phyloP scores from a whole-genome alignment of 2,113 vertebrate genomes.

The Protobothrops flavoviridis region DNA sequence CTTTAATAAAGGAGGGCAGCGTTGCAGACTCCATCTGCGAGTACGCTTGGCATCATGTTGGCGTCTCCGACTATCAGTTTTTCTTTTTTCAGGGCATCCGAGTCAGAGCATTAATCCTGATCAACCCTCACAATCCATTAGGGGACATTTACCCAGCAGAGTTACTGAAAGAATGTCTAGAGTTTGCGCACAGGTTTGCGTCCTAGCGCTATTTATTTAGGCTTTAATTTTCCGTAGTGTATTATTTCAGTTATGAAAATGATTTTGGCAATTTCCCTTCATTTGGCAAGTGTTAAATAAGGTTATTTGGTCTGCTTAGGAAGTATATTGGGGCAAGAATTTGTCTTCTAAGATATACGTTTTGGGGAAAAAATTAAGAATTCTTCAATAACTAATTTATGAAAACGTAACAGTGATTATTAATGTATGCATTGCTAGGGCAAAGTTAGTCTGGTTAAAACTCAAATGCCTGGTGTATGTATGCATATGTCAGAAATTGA shows the following conservation, averaged over 20 bases:
- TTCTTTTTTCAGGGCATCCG: slow-evolving; percentile 55
- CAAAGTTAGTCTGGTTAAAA: not conserved
- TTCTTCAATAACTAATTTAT: not conserved
- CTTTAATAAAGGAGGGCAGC: not conserved
- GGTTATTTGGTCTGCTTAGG: not conserved
- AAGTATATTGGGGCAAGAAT: not conserved
- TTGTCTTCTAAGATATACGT: not conserved
- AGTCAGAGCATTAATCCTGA: slow-evolving; percentile 60
- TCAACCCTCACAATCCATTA: slow-evolving; percentile 57
- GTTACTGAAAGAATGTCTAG: slow-evolving; percentile 52
- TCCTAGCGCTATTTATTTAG: slow-evolving; percentile 21
- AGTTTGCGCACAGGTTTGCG: slow-evolving; percentile 56
- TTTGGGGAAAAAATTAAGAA: not conserved
- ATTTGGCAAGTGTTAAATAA: not conserved
- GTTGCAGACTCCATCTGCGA: not conserved
- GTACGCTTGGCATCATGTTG: not conserved
- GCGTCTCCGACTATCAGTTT: slow-evolving; percentile 28
- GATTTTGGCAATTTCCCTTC: not conserved
- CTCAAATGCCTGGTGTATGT: not conserved
- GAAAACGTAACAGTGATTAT: not conserved
- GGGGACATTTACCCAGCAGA: slow-evolving; percentile 53
- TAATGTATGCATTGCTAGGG: not conserved
- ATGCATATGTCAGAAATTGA: not conserved
- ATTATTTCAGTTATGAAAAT: slow-evolving; percentile 9
- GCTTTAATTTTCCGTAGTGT: slow-evolving; percentile 19